Percentiles rank a stretch among this genome's conserved stretches.
Conservation (phyloP, 1,140 invertebrate genomes). For the Neocloeon triangulifer region DNA sequence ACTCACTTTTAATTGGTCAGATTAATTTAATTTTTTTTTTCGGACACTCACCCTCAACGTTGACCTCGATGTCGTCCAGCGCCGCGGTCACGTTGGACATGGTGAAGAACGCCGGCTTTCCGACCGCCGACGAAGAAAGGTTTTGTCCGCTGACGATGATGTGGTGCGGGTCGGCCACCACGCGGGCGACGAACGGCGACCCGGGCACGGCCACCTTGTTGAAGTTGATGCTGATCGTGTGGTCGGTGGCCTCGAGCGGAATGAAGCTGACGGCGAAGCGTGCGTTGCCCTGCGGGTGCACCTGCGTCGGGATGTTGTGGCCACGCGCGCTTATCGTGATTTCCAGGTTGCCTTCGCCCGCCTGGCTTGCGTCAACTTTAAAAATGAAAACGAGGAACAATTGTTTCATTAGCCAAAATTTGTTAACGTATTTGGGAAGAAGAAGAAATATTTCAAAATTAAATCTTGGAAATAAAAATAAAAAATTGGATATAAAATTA, state of each 20-base stretch:
- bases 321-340: slow-evolving; percentile 87
- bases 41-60: slow-evolving; percentile 74
- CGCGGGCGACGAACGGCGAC: slow-evolving; percentile 53
- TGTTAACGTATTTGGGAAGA: too few species aligned
- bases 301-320: slow-evolving; percentile 88
- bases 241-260: slow-evolving; percentile 77
- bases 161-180: slow-evolving; percentile 41
- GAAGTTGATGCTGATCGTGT: slow-evolving; percentile 89
- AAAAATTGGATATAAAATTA: too few species aligned
- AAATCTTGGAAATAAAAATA: too few species aligned
- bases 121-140: slow-evolving; percentile 41
- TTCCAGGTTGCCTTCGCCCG: slow-evolving; percentile 94
- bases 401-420: too few species aligned
- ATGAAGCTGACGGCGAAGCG: slow-evolving; percentile 91
- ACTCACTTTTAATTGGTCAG: too few species aligned
- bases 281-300: slow-evolving; percentile 74
- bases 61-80: slow-evolving; percentile 79
- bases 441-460: too few species aligned
- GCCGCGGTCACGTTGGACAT: slow-evolving; percentile 52
- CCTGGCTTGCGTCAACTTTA: slow-evolving; percentile 89
- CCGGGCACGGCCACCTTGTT: slow-evolving; percentile 65
- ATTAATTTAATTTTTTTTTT: too few species aligned
- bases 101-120: slow-evolving; percentile 46
- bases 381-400: too few species aligned
- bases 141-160: slow-evolving; percentile 45